These are phyloP conservation scores for Burhinus oedicnemus DNA, from an alignment of 2,113 vertebrate species.

Conservation along the genomic window DNA sequence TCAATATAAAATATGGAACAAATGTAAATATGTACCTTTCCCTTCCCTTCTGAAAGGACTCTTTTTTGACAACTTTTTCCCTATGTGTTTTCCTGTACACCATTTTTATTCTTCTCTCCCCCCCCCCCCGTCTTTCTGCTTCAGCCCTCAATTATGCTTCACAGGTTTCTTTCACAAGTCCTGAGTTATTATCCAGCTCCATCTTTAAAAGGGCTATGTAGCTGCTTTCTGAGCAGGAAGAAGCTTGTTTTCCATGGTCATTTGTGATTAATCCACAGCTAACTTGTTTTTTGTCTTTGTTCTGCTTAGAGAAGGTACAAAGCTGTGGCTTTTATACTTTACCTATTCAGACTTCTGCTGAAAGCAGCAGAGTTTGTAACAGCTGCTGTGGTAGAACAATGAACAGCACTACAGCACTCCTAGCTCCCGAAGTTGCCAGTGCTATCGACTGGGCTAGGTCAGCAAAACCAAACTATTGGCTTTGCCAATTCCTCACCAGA, in stretches of 20 bases:
- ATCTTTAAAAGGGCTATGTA: neutral
- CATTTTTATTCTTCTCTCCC: neutral
- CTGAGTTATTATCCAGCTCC: neutral
- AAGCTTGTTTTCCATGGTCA: neutral
- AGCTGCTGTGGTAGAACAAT: neutral
- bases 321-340: neutral
- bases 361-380: neutral
- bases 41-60: neutral
- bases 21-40: neutral
- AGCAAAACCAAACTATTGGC: neutral
- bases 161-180: neutral
- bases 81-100: neutral
- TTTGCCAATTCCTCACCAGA: neutral
- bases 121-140: rapidly evolving
- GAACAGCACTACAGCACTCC: neutral
- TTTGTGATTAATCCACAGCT: neutral
- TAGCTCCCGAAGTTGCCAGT: neutral
- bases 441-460: neutral
- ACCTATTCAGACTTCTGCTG: neutral
- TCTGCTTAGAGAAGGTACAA: neutral
- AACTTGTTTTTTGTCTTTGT: neutral
- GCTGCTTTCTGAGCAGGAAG: neutral
- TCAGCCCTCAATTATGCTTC: neutral
- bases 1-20: neutral
- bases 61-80: neutral